Evolutionary conservation across 2,113 vertebrate species (phyloP).

Genomic region (Bagarius yarrelli): DNA sequence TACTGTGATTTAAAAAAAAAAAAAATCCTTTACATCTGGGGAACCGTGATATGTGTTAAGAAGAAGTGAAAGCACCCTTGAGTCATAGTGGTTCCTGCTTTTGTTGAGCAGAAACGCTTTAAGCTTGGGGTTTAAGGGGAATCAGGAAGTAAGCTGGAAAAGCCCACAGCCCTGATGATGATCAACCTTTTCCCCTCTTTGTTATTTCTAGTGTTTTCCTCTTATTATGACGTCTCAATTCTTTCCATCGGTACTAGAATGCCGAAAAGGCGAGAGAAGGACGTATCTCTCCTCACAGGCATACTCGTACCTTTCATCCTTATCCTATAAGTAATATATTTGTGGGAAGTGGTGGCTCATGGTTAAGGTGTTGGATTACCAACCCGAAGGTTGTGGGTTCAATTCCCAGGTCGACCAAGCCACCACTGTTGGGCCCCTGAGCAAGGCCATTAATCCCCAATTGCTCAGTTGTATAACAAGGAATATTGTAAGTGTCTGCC

Average conservation of each 20-base stretch:
- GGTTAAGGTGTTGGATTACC: too few species aligned
- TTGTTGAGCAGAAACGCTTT: constrained; percentile 21
- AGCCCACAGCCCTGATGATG: constrained; percentile 17
- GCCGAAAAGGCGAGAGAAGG: neutral
- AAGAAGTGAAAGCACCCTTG: constrained; percentile 43
- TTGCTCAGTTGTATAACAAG: too few species aligned
- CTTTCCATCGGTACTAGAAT: constrained; percentile 14
- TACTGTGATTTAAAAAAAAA: neutral
- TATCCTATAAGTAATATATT: too few species aligned
- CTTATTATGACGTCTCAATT: neutral
- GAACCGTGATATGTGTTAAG: neutral
- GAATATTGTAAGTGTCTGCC: too few species aligned
- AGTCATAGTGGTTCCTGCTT: constrained; percentile 35
- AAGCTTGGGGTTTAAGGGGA: constrained; percentile 21
- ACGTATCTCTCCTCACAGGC: neutral
- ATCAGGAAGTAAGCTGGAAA: constrained; percentile 41
- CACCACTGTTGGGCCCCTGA: too few species aligned
- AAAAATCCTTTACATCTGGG: neutral
- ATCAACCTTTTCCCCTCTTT: constrained; percentile 17
- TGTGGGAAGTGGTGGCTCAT: too few species aligned
- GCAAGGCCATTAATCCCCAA: too few species aligned
- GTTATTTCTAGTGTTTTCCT: constrained; percentile 26
- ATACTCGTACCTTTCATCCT: neutral
- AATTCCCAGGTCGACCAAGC: too few species aligned
- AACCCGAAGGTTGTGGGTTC: too few species aligned